phyloP scores from a whole-genome alignment of 2,113 vertebrate species.

The Danionella cerebrum region DNA sequence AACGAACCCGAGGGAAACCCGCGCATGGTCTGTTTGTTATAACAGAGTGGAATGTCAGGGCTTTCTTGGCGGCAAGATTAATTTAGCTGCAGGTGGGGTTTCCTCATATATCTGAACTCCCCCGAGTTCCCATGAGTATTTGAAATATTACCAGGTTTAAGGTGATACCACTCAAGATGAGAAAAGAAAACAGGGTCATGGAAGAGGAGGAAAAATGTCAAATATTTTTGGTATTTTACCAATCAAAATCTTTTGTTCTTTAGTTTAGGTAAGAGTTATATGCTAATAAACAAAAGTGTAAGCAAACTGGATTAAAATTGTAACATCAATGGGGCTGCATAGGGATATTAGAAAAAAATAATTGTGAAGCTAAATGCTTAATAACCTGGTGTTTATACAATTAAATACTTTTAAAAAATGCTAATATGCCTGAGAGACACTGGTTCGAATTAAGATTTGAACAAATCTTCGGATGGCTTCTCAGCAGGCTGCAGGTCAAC shows the following conservation, averaged over 20 bases:
- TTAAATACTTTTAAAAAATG: no score
- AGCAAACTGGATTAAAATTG: background rate
- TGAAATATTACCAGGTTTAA: background rate
- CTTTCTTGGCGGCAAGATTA: background rate
- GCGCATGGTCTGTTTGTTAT: background rate
- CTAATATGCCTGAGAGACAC: no score
- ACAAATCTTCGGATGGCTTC: no score
- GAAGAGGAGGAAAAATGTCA: background rate
- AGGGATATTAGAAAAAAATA: no score
- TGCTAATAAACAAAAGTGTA: background rate
- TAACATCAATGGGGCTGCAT: no score
- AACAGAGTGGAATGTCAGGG: background rate
- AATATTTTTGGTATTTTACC: background rate
- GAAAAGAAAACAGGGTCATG: background rate
- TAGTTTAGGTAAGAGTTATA: background rate
- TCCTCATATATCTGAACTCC: background rate
- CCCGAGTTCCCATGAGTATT: background rate
- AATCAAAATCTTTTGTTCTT: background rate
- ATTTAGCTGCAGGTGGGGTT: slow-evolving; percentile 27
- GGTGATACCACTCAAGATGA: background rate
- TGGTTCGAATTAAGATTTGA: no score
- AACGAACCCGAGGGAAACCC: background rate
- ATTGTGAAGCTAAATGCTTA: no score
- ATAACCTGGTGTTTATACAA: no score
- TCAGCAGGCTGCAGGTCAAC: no score